phyloP scores from a whole-genome alignment of 2,888 invertebrate genomes.

The Agriopis marginaria region DNA sequence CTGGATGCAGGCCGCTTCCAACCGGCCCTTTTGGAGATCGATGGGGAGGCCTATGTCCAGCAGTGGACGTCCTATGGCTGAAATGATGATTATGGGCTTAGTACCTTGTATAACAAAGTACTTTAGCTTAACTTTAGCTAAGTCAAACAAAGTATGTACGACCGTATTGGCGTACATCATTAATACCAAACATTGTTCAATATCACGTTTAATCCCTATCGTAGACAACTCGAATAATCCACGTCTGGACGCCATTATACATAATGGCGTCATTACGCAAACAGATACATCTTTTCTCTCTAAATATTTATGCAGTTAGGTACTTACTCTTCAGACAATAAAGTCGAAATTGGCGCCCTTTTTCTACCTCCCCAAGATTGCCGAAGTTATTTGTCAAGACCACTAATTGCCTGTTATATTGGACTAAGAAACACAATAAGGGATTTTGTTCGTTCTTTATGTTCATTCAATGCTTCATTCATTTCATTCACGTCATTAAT shows the following conservation, averaged over 20 bases:
- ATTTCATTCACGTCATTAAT: conserved; percentile 31
- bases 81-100: too few species aligned
- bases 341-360: conserved; percentile 2
- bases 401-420: conserved; percentile 68
- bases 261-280: conserved; percentile 35
- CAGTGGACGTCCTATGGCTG: too few species aligned
- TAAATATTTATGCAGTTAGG: conserved; percentile 21
- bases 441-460: conserved; percentile 44
- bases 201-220: conserved; percentile 6
- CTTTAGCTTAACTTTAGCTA: too few species aligned
- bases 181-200: conserved; percentile 12
- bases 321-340: not conserved
- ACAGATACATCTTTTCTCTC: conserved; percentile 26
- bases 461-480: conserved; percentile 23
- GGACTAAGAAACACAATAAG: conserved; percentile 52
- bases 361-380: conserved; percentile 52
- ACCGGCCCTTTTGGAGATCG: too few species aligned
- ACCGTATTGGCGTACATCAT: not conserved
- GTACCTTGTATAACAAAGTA: too few species aligned
- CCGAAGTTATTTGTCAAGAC: conserved; percentile 66
- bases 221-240: conserved; percentile 50
- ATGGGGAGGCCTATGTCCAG: too few species aligned
- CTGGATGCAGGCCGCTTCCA: too few species aligned
- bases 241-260: conserved; percentile 51
- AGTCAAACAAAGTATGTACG: not conserved